Base-by-base conservation (phyloP, 2,888 invertebrate genomes). In the Coelopa pilipes region DNA sequence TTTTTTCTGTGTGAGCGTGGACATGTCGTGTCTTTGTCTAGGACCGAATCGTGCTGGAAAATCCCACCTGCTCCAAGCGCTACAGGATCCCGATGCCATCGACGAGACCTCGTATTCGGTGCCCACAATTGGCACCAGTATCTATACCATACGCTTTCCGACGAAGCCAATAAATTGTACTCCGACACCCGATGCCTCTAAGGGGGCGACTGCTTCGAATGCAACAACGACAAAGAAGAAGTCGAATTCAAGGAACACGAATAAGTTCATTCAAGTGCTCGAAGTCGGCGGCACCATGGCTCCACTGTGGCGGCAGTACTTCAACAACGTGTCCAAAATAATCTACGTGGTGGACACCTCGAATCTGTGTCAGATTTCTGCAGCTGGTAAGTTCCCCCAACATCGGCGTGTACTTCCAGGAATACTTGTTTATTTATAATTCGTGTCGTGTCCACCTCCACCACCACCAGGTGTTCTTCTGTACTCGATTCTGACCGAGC, bases 261-360 rank as follows among this genome's bases (percentile, higher is more conserved):
- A 1, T 50, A 90, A 81, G 89, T 89, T 76, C 72, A 83, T 91
- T 4, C 86, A 88, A 10, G 89, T 96, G 17, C 88, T 93, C 70
- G 96, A 96, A 87, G 89, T 95, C 45, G 95, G 96, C 0, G 95
- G 95, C 2, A 90, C 91, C 77, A 94, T 96, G 93, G 93, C 94
- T 70, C 92, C 94, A 4, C 89, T 95, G 69, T 96, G 95, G 95
- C 90, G 90, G 24, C 92, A 92, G 82, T 95, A 95, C 84, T 92
- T 93, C 78, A 90, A 90, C 60, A 91, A 91, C 69, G 85, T 88
- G 0, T 89, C 90, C 75, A 93, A 92, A 86, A 89, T 96, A 1
- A 91, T 95, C 76, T 95, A 93, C 81, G 94, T 95, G 0, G 93
- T 95, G 19, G 95, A 96, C 82, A 92, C 94, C 0, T 94, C 95